phyloP scores from a whole-genome alignment of 2,888 invertebrate species.

The Drosophila trichaetosa region DNA sequence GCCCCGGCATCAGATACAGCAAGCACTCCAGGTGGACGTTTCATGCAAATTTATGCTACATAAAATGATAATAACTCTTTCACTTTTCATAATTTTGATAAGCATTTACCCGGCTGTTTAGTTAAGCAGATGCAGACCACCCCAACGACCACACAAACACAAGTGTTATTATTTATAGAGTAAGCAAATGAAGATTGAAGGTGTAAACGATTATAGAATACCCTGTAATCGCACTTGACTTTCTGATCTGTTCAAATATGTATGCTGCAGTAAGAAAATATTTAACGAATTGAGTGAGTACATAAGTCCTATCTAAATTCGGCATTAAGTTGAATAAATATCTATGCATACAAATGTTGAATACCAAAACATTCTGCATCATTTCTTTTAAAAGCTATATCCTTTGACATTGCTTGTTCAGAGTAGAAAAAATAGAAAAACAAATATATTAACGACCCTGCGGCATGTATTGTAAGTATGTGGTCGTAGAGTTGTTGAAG shows the following conservation, averaged over 20 bases:
- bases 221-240: background rate
- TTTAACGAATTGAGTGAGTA: background rate
- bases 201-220: background rate
- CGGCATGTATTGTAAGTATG: slow-evolving; percentile 40
- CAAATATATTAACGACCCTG: slow-evolving; percentile 59
- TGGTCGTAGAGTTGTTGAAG: slow-evolving; percentile 45
- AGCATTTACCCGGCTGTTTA: slow-evolving; percentile 67
- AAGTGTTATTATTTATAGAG: slow-evolving; percentile 35
- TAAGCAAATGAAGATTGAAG: background rate
- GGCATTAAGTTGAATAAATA: background rate
- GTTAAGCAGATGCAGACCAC: slow-evolving; percentile 33
- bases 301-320: background rate
- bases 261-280: background rate
- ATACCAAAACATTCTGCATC: background rate
- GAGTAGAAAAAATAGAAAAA: slow-evolving; percentile 38
- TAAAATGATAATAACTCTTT: slow-evolving; percentile 75
- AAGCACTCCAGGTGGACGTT: slow-evolving; percentile 45
- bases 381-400: background rate
- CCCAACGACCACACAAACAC: slow-evolving; percentile 18
- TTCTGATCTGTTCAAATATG: background rate
- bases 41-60: slow-evolving; percentile 72
- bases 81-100: slow-evolving; percentile 69
- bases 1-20: slow-evolving; percentile 5
- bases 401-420: background rate
- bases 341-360: background rate